Conservation (phyloP, 2,113 vertebrate genomes). For the Pseudorectes ferrugineus region DNA sequence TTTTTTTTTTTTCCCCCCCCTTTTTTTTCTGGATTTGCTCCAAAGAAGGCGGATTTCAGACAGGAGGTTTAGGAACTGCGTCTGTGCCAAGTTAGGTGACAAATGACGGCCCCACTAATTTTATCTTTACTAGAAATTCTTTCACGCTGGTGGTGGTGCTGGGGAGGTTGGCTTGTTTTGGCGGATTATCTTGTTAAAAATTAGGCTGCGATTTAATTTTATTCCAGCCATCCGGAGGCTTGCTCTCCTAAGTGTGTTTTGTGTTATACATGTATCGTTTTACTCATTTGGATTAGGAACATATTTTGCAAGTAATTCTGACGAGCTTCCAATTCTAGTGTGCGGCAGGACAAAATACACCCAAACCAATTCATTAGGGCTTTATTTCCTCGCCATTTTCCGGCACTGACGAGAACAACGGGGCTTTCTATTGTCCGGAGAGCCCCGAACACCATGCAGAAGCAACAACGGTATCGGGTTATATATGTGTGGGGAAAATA, state of each 20-base stretch:
- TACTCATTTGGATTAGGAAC: conserved; percentile 47
- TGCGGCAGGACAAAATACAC: conserved; percentile 23
- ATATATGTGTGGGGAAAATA: not conserved
- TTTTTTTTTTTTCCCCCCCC: accelerated
- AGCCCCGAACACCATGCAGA: not conserved
- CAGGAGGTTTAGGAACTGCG: conserved; percentile 29
- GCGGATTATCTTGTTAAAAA: conserved; percentile 43
- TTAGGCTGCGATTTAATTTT: conserved; percentile 1
- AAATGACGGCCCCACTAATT: conserved; percentile 51
- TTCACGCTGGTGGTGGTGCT: not conserved
- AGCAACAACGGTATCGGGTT: not conserved
- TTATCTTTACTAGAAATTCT: conserved; percentile 55
- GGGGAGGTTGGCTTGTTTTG: not conserved
- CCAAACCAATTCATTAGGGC: not conserved
- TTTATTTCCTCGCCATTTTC: conserved; percentile 5
- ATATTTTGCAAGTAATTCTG: not conserved
- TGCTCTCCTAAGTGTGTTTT: not conserved
- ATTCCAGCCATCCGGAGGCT: not conserved
- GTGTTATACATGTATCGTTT: not conserved
- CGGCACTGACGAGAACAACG: not conserved
- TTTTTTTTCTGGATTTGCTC: conserved; percentile 25
- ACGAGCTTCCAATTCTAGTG: not conserved
- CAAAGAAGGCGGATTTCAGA: conserved; percentile 56
- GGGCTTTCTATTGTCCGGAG: conserved; percentile 3
- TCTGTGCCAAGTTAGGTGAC: conserved; percentile 63